Base-by-base conservation (phyloP, 2,113 vertebrate species). In the Leucopternis melanops region DNA sequence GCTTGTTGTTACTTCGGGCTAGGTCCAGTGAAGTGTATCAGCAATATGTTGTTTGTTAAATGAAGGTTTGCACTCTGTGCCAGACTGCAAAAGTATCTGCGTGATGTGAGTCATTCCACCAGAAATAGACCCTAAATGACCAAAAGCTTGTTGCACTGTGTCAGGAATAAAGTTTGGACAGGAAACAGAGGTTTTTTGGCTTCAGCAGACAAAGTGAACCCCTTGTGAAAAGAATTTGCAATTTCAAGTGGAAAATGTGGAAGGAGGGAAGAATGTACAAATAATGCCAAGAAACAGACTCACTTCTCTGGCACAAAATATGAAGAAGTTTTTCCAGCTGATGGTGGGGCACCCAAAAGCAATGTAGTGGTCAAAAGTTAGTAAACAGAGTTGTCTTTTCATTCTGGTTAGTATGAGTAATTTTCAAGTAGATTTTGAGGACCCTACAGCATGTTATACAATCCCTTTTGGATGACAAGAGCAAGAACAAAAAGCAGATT, bases 401-500 rank as follows among this genome's bases (percentile, higher is more conserved):
- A 32, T 50, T 92, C 70, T 15, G n/a, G 23, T 57, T 84, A 67
- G 62, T 11, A 2, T 36, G 61, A 45, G 25, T 63, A 58, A 74
- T 90, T 96, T 96, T 75, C 89, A 91, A 94, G 85, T 47, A 88
- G 91, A 88, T 83, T 90, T 72, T 77, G 52, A 71, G 62, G 71
- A 80, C 79, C 86, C 92, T 95, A 88, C 7, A 11, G 83, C 79
- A 71, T 73, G 92, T 92, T 97, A 45, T 81, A 70, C 96, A 96
- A 86, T 44, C 70, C 42, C 82, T 90, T 81, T 69, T 73, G 92
- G 88, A 86, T 95, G 97, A 95, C 94, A 90, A 87, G 90, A 95
- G 86, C 57, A 83, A 94, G 97, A 96, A 96, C 96, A 96, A 95
- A 98, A 97, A 97, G 86, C 97, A 91, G 97, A 91, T 91, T 80